Conservation (phyloP, 2,888 invertebrate species). For the Timema podura region DNA sequence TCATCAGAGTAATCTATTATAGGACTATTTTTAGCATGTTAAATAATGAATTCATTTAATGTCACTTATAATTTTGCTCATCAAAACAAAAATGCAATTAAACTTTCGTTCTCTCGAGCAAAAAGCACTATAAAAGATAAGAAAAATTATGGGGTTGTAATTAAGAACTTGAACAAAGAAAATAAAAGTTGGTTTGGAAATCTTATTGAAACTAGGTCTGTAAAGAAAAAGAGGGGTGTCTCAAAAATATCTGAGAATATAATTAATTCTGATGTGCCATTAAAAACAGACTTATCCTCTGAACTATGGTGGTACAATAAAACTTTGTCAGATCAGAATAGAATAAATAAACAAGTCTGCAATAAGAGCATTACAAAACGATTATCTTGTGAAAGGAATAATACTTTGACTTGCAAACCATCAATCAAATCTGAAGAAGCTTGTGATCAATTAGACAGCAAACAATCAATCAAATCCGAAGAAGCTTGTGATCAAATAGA, state of each 20-base stretch:
- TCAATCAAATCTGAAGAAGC: neutral
- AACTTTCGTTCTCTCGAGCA: too few relatives aligned
- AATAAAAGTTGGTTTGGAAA: slow-evolving; percentile 39
- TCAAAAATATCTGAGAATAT: slow-evolving; percentile 23
- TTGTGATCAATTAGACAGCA: neutral
- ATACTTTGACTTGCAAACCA: too few relatives aligned
- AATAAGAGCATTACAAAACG: neutral
- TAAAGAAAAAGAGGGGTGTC: slow-evolving; percentile 28
- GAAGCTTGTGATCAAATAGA: neutral
- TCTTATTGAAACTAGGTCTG: slow-evolving; percentile 32
- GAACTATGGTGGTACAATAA: slow-evolving; percentile 18
- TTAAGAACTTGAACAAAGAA: slow-evolving; percentile 35
- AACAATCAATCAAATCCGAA: neutral
- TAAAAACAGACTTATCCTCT: neutral
- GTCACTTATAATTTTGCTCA: too few relatives aligned
- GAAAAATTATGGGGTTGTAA: slow-evolving; percentile 10
- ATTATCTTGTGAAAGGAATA: neutral
- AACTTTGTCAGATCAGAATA: neutral
- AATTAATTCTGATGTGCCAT: slow-evolving; percentile 15
- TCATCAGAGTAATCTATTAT: too few relatives aligned
- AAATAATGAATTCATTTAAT: too few relatives aligned
- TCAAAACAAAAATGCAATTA: too few relatives aligned
- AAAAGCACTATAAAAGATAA: neutral
- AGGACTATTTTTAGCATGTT: too few relatives aligned
- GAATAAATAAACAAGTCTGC: neutral